Conservation (phyloP, 2,888 invertebrate genomes). For the Omphaloscelis lunosa region DNA sequence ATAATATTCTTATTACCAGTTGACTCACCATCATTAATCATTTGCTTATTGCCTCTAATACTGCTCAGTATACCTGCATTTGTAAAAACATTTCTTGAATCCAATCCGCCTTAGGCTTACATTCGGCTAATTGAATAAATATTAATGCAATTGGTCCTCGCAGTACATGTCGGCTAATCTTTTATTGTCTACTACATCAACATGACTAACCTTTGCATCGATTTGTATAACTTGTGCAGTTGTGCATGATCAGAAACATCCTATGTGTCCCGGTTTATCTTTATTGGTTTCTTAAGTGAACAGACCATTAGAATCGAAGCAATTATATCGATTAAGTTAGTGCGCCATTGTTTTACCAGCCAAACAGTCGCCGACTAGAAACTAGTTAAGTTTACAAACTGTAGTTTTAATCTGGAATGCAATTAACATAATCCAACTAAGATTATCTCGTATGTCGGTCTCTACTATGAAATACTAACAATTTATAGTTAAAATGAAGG, state of each 20-base stretch:
- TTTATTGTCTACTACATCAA: constrained; percentile 5
- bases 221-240: constrained; percentile 11
- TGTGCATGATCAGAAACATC: not conserved
- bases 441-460: constrained; percentile 61
- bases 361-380: constrained; percentile 53
- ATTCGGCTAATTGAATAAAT: constrained; percentile 42
- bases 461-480: constrained; percentile 55
- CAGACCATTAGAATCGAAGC: constrained; percentile 19
- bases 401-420: constrained; percentile 59
- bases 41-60: constrained; percentile 15
- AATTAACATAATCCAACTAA: constrained; percentile 67
- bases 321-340: constrained; percentile 47
- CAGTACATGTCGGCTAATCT: constrained; percentile 1
- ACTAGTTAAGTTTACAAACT: constrained; percentile 52
- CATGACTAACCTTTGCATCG: not conserved
- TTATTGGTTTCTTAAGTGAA: constrained; percentile 20
- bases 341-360: constrained; percentile 54
- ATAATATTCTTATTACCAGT: constrained; percentile 26
- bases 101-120: constrained; percentile 18
- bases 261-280: constrained; percentile 1
- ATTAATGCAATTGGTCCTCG: constrained; percentile 26
- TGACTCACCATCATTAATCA: constrained; percentile 25
- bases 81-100: constrained; percentile 22
- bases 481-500: constrained; percentile 56
- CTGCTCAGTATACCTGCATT: constrained; percentile 7